Evolutionary conservation across 2,113 vertebrate genomes (phyloP).

Genomic region (Cairina moschata): DNA sequence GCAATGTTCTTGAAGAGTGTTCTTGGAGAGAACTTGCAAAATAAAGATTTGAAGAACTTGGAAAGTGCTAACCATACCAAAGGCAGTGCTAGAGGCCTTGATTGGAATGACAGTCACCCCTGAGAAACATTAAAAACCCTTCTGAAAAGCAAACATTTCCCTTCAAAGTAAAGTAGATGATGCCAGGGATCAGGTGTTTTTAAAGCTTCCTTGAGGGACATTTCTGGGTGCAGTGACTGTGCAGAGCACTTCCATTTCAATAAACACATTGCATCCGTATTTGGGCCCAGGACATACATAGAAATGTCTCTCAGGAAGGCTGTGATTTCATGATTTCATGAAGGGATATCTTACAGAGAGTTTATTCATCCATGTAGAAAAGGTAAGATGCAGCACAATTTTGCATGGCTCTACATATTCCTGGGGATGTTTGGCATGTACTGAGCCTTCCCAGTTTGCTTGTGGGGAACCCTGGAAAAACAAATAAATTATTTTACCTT

Average conservation of each 20-base stretch:
- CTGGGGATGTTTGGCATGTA: neutral
- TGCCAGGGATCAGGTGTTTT: neutral
- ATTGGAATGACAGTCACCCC: neutral
- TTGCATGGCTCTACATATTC: neutral
- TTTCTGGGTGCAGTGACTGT: neutral
- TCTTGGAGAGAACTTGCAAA: neutral
- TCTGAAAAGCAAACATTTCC: neutral
- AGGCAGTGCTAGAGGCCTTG: neutral
- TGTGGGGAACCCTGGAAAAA: neutral
- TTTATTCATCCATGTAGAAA: neutral
- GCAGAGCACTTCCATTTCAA: slow-evolving; percentile 1
- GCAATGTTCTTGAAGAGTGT: neutral
- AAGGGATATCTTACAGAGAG: neutral
- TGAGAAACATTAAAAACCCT: neutral
- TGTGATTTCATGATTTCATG: neutral
- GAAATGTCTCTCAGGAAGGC: neutral
- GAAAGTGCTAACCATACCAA: neutral
- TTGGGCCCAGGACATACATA: neutral
- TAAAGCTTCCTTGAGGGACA: neutral
- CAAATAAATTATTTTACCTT: neutral
- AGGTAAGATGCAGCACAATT: neutral
- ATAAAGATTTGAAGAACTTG: too few relatives aligned
- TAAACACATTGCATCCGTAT: neutral
- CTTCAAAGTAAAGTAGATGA: neutral
- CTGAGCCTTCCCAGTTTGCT: neutral